Percentiles rank a stretch among this genome's conserved stretches.
Conservation (phyloP, 1,140 invertebrate genomes). For the Holcopasites calliopsidis region DNA sequence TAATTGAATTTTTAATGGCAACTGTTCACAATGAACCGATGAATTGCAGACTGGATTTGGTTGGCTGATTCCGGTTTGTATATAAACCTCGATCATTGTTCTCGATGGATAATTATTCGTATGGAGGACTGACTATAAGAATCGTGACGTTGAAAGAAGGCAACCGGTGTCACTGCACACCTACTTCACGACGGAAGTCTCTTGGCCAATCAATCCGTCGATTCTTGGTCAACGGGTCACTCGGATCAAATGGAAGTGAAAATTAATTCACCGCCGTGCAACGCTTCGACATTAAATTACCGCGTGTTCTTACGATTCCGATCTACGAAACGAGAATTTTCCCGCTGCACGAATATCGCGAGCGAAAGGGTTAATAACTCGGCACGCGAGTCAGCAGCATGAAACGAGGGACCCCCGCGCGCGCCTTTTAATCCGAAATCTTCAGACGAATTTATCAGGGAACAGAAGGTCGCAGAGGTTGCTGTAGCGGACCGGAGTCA, state of each 20-base stretch:
- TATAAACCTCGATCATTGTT: constrained; percentile 17
- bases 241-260: constrained; percentile 53
- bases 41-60: no score
- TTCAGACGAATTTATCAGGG: neutral
- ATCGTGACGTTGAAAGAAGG: constrained; percentile 59
- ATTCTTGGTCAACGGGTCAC: constrained; percentile 63
- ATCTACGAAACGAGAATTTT: no score
- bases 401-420: no score
- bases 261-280: constrained; percentile 40
- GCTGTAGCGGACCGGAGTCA: neutral
- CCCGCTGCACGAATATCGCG: neutral
- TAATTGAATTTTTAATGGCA: no score
- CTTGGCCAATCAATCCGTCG: constrained; percentile 57
- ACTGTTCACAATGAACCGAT: no score
- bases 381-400: no score
- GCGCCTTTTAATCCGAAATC: neutral
- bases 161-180: constrained; percentile 54
- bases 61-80: no score
- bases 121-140: constrained; percentile 35
- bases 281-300: neutral
- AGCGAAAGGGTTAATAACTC: neutral
- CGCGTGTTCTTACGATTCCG: no score
- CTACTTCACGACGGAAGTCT: constrained; percentile 63
- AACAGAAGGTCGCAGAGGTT: neutral
- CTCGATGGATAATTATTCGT: constrained; percentile 30